Evolutionary conservation across 1,140 invertebrate genomes (phyloP).

Genomic region (Solen grandis): DNA sequence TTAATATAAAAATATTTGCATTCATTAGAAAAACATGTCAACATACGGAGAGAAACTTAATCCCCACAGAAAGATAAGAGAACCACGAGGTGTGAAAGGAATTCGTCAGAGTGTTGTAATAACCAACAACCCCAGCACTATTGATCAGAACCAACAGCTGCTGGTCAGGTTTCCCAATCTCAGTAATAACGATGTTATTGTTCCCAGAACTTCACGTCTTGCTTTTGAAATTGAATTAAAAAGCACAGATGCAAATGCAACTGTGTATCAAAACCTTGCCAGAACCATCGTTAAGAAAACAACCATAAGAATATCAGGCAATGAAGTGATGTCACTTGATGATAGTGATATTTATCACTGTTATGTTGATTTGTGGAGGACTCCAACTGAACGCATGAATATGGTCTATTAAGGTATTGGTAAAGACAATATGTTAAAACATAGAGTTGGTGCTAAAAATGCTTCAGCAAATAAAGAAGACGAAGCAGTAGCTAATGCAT

Average conservation of each 20-base stretch:
- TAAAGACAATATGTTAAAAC: constrained; percentile 38
- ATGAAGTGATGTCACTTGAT: too few species aligned
- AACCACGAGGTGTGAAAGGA: constrained; percentile 20
- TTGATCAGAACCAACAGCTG: too few species aligned
- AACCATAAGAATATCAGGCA: constrained; percentile 38
- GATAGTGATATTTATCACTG: too few species aligned
- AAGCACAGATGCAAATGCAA: too few species aligned
- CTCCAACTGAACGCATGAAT: not conserved
- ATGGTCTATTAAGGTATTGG: constrained; percentile 47
- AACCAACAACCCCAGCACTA: too few species aligned
- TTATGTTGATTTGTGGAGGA: too few species aligned
- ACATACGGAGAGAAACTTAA: constrained; percentile 31
- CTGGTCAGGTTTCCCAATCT: too few species aligned
- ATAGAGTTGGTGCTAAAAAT: constrained; percentile 7
- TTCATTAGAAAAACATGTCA: constrained; percentile 46
- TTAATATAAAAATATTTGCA: not conserved
- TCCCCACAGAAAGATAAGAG: too few species aligned
- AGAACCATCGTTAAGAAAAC: constrained; percentile 35
- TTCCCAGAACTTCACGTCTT: too few species aligned
- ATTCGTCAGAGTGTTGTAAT: too few species aligned
- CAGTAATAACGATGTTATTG: too few species aligned
- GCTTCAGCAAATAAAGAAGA: not conserved
- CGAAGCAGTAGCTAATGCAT: constrained; percentile 6
- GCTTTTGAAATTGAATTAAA: too few species aligned
- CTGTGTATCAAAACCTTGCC: constrained; percentile 41